Conservation (phyloP, 2,113 vertebrate genomes). For the Hydropotes inermis region DNA sequence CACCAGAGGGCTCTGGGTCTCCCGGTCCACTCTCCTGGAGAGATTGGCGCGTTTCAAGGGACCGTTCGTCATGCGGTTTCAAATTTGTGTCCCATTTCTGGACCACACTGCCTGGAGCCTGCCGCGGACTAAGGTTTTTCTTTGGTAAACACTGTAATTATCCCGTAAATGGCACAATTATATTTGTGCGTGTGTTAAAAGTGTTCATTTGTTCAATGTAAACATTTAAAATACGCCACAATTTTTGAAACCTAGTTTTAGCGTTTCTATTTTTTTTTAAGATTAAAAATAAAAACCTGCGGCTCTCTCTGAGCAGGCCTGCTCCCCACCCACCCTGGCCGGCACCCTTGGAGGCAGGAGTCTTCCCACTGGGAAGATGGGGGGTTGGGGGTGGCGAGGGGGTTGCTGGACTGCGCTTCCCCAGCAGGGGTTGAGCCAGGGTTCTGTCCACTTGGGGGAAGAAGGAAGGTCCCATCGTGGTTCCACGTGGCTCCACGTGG, state of each 20-base stretch:
- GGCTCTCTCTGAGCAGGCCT: neutral
- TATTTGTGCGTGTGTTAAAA: neutral
- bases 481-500: too few species aligned
- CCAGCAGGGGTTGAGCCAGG: neutral
- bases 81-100: neutral
- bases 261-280: neutral
- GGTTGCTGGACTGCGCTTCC: neutral
- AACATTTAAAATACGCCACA: neutral
- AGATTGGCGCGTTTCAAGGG: neutral
- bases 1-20: neutral
- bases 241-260: neutral
- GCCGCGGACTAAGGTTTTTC: neutral
- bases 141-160: neutral
- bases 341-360: neutral
- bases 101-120: neutral
- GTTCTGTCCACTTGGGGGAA: neutral
- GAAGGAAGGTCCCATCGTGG: neutral
- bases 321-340: too few species aligned
- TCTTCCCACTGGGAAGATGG: neutral
- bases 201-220: conserved; percentile 33
- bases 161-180: neutral
- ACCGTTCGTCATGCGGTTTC: neutral
- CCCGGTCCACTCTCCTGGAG: neutral
- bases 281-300: neutral
- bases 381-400: neutral